Evolutionary conservation across 2,113 vertebrate species (phyloP), one percentile per base, ranked within the genome.

Genomic region (Leptosomus discolor): DNA sequence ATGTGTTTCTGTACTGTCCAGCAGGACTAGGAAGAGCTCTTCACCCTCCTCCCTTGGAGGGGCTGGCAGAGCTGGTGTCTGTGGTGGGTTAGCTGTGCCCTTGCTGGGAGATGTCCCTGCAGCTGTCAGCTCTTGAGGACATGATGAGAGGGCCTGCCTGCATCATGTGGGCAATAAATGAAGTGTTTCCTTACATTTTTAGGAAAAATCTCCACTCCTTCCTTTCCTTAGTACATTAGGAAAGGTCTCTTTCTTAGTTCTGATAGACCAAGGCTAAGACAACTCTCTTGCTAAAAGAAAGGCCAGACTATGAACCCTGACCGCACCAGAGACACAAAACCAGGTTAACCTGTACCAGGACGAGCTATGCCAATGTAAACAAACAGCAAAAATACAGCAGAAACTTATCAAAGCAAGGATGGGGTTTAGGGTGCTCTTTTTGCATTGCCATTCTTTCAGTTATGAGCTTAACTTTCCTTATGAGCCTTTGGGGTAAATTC

Each of bases 1-100:
- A 13, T 41, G 11, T 45, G 15, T 48, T 75, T 85, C 20, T 0
- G 0, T 22, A n/a, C 34, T 11, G 14, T n/a, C 11, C 0, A 0
- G 12, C 3, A 80, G 79, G 29, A 64, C 26, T 30, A 12, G 32
- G 19, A 12, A 78, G 24, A 34, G 22, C 11, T 95, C 30, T 24
- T 57, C 30, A 37, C 26, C 16, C 34, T 50, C 11, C 51, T 65
- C 2, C 1, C 15, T 21, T 54, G 46, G 37, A 64, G 16, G 19
- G 26, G 32, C 46, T 46, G 16, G 4, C 0, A 1, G 56, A 74
- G 11, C 43, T 70, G 30, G 32, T 63, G 27, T 57, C 30, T 73
- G 57, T 45, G 53, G 12, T 0, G 2, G 16, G n/a, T 82, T 51
- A 61, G 15, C 51, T 41, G 22, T 63, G 76, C 15, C 46, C 50